Base-by-base conservation (phyloP, 2,888 invertebrate genomes). In the Latheticus oryzae region DNA sequence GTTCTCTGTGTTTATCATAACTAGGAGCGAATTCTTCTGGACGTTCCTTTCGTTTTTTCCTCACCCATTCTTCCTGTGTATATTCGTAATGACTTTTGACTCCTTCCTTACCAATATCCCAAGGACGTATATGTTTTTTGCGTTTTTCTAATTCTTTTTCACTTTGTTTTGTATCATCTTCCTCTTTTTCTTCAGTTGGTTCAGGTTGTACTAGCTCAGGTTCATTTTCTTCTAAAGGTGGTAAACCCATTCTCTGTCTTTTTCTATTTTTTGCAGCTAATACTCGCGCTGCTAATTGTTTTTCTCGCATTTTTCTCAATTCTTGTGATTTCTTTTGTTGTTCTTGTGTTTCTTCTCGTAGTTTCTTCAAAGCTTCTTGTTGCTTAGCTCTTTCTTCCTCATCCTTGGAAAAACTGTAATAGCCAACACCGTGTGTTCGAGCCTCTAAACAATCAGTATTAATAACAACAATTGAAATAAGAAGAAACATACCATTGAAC, bases 361-460 rank as follows among this genome's bases (percentile, higher is more conserved):
- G 77, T 62, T 87, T 86, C 40, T 85, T 82, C 50, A 97, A 80
- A 65, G 88, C 88, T 42, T 87, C 87, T 82, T 95, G 91, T 77
- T 97, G 95, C 67, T 87, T 85, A 1, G 83, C 80, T 64, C 97
- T 86, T 69, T 88, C 85, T 1, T 83, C 82, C 67, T 94, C 93
- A 68, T 96, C 91, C 32, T 89, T 90, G 7, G 95, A 93, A 77
- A 97, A 96, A 12, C 89, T 86, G 78, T 89, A 97, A 79, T 93
- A 97, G 2, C 93, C 93, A 9, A 94, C 94, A 71, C 97, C 97
- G 74, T 97, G 96, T 5, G 88, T 85, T 59, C 97, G 84, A 0
- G 95, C 93, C 86, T 97, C 97, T 88, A 77, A 12, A 77, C 74
- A 64, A 58, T n/a, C n/a, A n/a, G n/a, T n/a, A n/a, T n/a, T n/a